Evolutionary conservation across 35 echinoderm and acorn worm species (phyloP).

Genomic region (Diadema setosum): DNA sequence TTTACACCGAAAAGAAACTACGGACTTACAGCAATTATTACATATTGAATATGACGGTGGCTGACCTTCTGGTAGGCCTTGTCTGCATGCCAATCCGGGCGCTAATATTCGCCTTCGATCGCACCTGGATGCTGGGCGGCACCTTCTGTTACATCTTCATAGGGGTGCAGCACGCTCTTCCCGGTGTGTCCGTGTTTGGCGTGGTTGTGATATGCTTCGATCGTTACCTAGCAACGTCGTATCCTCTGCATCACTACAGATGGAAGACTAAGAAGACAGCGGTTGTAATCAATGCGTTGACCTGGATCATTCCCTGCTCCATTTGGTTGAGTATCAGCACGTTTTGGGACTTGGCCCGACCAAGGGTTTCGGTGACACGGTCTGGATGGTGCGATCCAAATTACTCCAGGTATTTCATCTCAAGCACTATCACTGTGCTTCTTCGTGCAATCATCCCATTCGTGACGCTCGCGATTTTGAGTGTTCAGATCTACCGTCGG

Average conservation of each 20-base stretch:
- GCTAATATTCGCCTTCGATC: not conserved
- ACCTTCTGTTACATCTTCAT: not conserved
- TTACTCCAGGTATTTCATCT: not conserved
- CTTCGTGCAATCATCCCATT: not conserved
- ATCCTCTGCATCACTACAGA: not conserved
- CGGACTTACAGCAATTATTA: not conserved
- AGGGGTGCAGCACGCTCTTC: not conserved
- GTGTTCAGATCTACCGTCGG: not conserved
- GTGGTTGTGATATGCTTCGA: constrained; percentile 13
- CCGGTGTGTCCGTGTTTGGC: not conserved
- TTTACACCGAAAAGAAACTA: not conserved
- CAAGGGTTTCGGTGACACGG: not conserved
- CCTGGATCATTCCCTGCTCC: not conserved
- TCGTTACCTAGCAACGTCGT: constrained; percentile 5
- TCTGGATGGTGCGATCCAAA: not conserved
- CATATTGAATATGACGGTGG: not conserved
- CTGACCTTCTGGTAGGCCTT: not conserved
- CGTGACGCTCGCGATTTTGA: no score
- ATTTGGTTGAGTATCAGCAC: not conserved
- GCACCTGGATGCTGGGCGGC: not conserved
- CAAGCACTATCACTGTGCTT: not conserved
- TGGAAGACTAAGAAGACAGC: not conserved
- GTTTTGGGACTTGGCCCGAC: not conserved
- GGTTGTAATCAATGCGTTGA: not conserved
- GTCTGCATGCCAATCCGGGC: not conserved